Evolutionary conservation across 1,140 invertebrate genomes (phyloP).

Genomic region (Pogonomyrmex barbatus): DNA sequence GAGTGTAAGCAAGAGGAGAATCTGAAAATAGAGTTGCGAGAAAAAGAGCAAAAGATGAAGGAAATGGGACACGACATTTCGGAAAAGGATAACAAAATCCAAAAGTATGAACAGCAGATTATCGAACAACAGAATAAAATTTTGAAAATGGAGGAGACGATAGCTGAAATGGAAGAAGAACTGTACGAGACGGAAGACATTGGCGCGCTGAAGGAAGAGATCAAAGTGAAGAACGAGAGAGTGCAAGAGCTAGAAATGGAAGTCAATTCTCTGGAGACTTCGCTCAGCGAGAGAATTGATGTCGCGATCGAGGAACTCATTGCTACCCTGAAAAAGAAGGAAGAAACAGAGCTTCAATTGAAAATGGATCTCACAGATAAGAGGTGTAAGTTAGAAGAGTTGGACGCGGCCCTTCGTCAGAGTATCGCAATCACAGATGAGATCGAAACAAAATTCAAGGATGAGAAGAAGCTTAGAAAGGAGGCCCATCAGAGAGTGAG

Average conservation of each 20-base stretch:
- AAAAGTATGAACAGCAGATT: conserved; percentile 77
- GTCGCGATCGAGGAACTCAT: conserved; percentile 82
- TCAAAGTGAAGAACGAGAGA: conserved; percentile 77
- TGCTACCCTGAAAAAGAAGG: conserved; percentile 79
- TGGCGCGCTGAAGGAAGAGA: conserved; percentile 78
- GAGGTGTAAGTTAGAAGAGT: conserved; percentile 76
- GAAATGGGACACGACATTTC: conserved; percentile 79
- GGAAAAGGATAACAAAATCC: conserved; percentile 79
- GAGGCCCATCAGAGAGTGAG: conserved; percentile 89
- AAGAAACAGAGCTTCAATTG: conserved; percentile 75
- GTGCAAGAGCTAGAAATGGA: conserved; percentile 79
- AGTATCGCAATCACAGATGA: conserved; percentile 89
- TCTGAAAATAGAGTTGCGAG: conserved; percentile 47
- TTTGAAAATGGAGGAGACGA: conserved; percentile 69
- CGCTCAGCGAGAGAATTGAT: conserved; percentile 80
- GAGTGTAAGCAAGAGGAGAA: background rate
- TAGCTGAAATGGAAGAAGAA: conserved; percentile 71
- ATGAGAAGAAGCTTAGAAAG: conserved; percentile 88
- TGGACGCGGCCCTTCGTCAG: conserved; percentile 87
- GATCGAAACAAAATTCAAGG: conserved; percentile 88
- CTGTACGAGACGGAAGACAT: conserved; percentile 76
- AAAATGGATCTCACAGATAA: conserved; percentile 72
- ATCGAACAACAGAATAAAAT: conserved; percentile 76
- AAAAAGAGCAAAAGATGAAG: conserved; percentile 80
- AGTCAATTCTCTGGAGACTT: conserved; percentile 80